Evolutionary conservation across 2,113 vertebrate genomes (phyloP), one percentile per base, ranked within the genome.

Genomic region (Callionymus lyra): DNA sequence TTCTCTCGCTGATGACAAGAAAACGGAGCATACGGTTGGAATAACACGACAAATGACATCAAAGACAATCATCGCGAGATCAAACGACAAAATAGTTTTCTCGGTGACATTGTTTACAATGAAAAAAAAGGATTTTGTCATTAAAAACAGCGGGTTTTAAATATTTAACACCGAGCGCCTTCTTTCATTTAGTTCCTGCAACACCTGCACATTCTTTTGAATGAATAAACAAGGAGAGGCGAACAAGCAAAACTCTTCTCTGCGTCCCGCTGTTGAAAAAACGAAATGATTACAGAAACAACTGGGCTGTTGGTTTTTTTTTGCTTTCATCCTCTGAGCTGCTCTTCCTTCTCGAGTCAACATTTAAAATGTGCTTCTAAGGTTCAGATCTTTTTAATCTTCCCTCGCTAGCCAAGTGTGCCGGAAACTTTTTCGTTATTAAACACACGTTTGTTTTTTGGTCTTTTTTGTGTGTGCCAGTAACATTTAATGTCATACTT

Each of bases 181-280:
- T 27, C 21, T 27, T 27, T 27, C 8, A 27, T 27, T 27, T 27
- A 27, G 21, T 27, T 27, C 8, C 8, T 27, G 4, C 21, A 27
- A 27, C 21, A 27, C 21, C 21, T 5, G 21, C 48, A 32, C 12
- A 43, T 33, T 44, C 34, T 42, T 41, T 27, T 43, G 55, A 64
- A 72, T 73, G 59, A 74, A 76, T 70, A 72, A 74, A 72, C 60
- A 66, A 59, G 4, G 16, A 50, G 47, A 68, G 43, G 60, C 66
- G 50, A 79, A 63, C 1, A 46, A 57, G 58, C 41, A 65, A 67
- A 68, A 38, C 67, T 50, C 53, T 67, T 44, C 2, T 0, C 45
- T 55, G 56, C 62, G 41, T 59, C 64, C 50, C 11, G 49, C 70
- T 65, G 71, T 41, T 74, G 31, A 53, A 12, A 40, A 21, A 56